These are phyloP conservation scores for Nematopogon swammerdamellus DNA, from an alignment of 2,888 invertebrate genomes.

Conservation along the genomic window DNA sequence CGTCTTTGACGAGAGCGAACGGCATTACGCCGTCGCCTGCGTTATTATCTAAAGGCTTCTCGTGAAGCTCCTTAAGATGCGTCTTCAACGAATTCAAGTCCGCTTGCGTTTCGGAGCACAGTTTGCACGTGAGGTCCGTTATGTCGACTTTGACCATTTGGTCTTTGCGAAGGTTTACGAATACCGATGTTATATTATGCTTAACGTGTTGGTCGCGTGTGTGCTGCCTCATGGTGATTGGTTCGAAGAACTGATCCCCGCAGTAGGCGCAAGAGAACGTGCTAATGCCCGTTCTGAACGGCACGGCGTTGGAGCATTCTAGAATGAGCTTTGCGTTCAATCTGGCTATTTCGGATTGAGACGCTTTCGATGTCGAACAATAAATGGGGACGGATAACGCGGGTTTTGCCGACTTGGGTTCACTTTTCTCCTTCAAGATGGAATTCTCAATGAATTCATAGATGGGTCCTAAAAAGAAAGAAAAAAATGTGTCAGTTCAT, in stretches of 20 bases:
- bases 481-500: not conserved
- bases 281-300: constrained; percentile 47
- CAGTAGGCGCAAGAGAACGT: constrained; percentile 45
- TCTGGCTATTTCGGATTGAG: not conserved
- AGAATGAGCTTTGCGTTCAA: constrained; percentile 37
- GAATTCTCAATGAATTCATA: not conserved
- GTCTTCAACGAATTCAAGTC: constrained; percentile 13
- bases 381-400: no score
- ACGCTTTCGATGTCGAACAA: no score
- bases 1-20: constrained; percentile 13
- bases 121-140: constrained; percentile 40
- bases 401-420: no score
- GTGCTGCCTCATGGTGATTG: constrained; percentile 40
- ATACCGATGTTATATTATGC: constrained; percentile 25
- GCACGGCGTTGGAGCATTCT: constrained; percentile 40
- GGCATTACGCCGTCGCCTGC: constrained; percentile 8
- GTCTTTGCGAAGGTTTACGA: constrained; percentile 37
- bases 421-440: not conserved
- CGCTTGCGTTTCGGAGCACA: constrained; percentile 34
- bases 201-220: constrained; percentile 45
- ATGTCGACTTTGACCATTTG: constrained; percentile 44
- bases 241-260: constrained; percentile 39
- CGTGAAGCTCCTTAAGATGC: constrained; percentile 7
- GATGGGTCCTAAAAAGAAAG: not conserved
- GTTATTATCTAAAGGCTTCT: constrained; percentile 15